These are phyloP conservation scores for Tribolium madens DNA, from an alignment of 1,140 invertebrate species.

Conservation along the genomic window DNA sequence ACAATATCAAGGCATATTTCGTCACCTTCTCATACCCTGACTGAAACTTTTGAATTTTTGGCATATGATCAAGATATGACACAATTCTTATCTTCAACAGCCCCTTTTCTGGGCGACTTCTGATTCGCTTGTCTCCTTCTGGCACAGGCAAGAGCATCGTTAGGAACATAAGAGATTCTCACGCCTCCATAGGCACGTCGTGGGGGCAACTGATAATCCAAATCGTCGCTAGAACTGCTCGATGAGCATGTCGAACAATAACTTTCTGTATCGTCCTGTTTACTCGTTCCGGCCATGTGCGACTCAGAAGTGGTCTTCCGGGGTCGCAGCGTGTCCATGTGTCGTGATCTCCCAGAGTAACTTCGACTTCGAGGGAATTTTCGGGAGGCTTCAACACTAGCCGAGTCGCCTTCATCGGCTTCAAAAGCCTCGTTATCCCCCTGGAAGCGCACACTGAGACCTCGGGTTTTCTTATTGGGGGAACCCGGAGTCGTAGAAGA, in stretches of 20 bases:
- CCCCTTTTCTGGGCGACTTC: slow-evolving; percentile 61
- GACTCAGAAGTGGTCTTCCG: slow-evolving; percentile 61
- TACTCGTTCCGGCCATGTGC: slow-evolving; percentile 54
- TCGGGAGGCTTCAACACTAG: slow-evolving; percentile 55
- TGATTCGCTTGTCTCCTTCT: slow-evolving; percentile 71
- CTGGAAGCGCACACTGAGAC: slow-evolving; percentile 74
- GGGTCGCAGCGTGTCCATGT: slow-evolving; percentile 61
- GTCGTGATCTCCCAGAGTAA: slow-evolving; percentile 60
- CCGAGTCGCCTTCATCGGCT: slow-evolving; percentile 67
- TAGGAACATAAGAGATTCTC: slow-evolving; percentile 89
- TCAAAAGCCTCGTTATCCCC: slow-evolving; percentile 73
- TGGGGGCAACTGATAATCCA: slow-evolving; percentile 85
- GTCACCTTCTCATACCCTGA: slow-evolving; percentile 50
- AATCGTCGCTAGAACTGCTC: slow-evolving; percentile 85
- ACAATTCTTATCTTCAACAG: slow-evolving; percentile 74
- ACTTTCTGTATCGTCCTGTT: slow-evolving; percentile 74
- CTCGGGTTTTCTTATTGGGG: slow-evolving; percentile 61
- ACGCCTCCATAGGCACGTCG: slow-evolving; percentile 87
- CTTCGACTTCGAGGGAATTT: slow-evolving; percentile 65
- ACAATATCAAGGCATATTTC: slow-evolving; percentile 35
- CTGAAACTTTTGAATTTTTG: slow-evolving; percentile 52
- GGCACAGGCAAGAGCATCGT: slow-evolving; percentile 85
- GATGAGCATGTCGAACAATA: slow-evolving; percentile 90
- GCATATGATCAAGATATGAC: slow-evolving; percentile 75
- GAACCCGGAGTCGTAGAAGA: slow-evolving; percentile 60